Base-by-base conservation (phyloP, 2,113 vertebrate genomes). In the Scatophagus argus region DNA sequence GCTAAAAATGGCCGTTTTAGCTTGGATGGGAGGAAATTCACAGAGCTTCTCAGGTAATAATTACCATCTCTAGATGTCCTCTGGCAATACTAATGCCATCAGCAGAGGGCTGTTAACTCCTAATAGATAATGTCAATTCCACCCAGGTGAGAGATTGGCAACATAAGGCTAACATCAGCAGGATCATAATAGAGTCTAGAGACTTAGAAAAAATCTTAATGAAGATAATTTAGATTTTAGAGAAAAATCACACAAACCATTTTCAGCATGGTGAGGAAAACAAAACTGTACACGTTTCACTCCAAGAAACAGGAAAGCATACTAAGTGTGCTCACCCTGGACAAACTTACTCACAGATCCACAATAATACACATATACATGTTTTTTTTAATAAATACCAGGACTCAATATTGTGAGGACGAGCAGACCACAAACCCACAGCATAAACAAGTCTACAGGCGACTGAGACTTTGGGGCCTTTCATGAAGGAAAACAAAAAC, bases 61-160 rank as follows among this genome's bases (percentile, higher is more conserved):
- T 91, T 83, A 86, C 68, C 44, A 60, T 81, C 70, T 82, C 67
- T 25, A 77, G 55, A 88, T 74, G 74, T 87, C 90, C 80, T 83
- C 76, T 78, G 85, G 88, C 74, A 73, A 83, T 52, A 66, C 73
- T 79, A 79, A 85, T 64, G 77, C 43, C 73, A 69, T 90, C 85
- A 31, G 3, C 64, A 69, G 80, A 85, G 90, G 71, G 80, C 86
- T 74, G 89, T 87, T 91, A 87, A 63, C 73, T 70, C 52, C 61
- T 87, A 89, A 92, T 90, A 86, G 82, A 77, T 79, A 75, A 43
- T 64, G 87, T 80, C 75, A 79, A 72, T 87, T 83, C 39, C 75
- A 81, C 79, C 82, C 88, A 87, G 71, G 73, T 85, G 77, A 84
- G 74, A 82, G 68, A 84, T 23, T 49, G 51, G 61, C 27, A 83